These are phyloP conservation scores for Tetanocera ferruginea DNA, from an alignment of 2,888 invertebrate species.

Conservation along the genomic window DNA sequence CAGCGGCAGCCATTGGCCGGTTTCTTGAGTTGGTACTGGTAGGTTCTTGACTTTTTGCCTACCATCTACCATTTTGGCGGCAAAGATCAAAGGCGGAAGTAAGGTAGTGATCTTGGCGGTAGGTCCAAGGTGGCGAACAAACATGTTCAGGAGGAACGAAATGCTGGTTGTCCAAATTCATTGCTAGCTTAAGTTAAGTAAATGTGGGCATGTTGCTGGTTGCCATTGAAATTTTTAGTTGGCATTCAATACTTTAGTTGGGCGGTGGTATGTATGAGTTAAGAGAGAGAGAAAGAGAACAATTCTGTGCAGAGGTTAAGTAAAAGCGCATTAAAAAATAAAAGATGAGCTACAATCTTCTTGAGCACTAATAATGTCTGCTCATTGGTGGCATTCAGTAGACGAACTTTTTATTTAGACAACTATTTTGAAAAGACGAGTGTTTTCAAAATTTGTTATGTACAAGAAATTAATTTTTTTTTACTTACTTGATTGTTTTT, in stretches of 20 bases:
- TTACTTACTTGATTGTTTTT: too few species aligned
- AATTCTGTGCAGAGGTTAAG: too few species aligned
- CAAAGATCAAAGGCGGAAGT: slow-evolving; percentile 50
- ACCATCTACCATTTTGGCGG: slow-evolving; percentile 44
- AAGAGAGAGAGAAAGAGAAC: background rate
- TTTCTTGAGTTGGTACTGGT: background rate
- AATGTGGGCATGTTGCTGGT: background rate
- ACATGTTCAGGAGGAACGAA: background rate
- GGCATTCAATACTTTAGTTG: background rate
- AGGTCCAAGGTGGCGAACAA: slow-evolving; percentile 12
- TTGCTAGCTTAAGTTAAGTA: background rate
- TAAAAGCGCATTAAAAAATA: too few species aligned
- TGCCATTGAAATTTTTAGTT: background rate
- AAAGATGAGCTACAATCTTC: too few species aligned
- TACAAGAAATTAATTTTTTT: too few species aligned
- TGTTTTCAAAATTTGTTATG: too few species aligned
- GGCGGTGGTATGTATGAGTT: background rate
- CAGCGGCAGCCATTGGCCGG: slow-evolving; percentile 28
- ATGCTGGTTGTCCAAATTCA: background rate
- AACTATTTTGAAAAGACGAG: too few species aligned
- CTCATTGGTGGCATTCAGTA: too few species aligned
- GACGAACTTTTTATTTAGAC: too few species aligned
- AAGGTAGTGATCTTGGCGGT: slow-evolving; percentile 35
- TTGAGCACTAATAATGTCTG: too few species aligned
- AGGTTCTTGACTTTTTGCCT: background rate